Base-by-base conservation (phyloP, 2,113 vertebrate species). In the Coturnix japonica region DNA sequence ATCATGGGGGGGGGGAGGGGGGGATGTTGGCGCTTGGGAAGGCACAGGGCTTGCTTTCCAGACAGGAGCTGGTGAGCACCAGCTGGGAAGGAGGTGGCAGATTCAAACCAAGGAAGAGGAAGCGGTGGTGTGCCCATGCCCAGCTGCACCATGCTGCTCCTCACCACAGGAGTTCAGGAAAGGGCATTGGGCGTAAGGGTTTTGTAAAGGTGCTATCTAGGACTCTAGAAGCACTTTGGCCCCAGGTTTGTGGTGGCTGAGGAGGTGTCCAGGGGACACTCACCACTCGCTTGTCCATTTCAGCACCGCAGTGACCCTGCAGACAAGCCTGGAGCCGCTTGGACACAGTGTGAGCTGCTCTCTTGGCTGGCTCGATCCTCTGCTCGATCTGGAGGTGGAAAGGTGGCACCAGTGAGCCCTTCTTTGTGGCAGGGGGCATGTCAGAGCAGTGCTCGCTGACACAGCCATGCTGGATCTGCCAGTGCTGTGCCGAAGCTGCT, bases 281-380 rank as follows among this genome's bases (percentile, higher is more conserved):
- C 97, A 99, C 99, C 98, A 99, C 98, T 72, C 99, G 97, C 82
- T 97, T 99, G 65, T 99, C 99, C 51, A 98, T 96, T 47, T 99
- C 99, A 0, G 98, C 96, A 20, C 99, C 99, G 0, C 67, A 95
- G 41, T 98, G 99, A 75, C 99, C 98, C 95, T 99, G 99, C 92
- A 99, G 97, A 93, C 99, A 99, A 72, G 97, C 97, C 85, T 97
- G 96, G 87, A 99, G 98, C 89, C 98, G 98, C 96, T 99, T 99
- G 89, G 99, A 97, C 41, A 99, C 98, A 9, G 97, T 98, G 96
- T 99, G 99, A 31, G 99, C 98, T 1, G 98, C 98, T 88, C 98
- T 97, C 90, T 98, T 98, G 91, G 98, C 98, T 0, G 99, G 99
- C 72, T 99, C 99, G 39, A 99, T 97, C 84, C 99, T 98, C 96